A percentile compares a stretch with the other conserved stretches of the same genome.
Conservation (phyloP, 2,113 vertebrate genomes). For the Mandrillus leucophaeus region DNA sequence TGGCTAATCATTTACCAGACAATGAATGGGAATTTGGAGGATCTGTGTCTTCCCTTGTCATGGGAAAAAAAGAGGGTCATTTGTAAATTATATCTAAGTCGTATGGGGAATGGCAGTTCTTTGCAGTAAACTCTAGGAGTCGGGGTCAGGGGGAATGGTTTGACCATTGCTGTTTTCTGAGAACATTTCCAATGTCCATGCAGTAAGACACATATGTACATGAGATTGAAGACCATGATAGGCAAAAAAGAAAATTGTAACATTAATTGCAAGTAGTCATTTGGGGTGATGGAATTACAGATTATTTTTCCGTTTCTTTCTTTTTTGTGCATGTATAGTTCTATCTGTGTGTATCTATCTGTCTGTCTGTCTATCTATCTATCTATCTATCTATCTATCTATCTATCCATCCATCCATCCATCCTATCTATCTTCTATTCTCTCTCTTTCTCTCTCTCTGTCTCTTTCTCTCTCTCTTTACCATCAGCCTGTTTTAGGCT, state of each 20-base stretch:
- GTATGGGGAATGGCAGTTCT: not conserved
- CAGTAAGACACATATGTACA: accelerated
- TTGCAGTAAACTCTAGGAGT: not conserved
- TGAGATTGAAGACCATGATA: no score
- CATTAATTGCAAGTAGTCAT: not conserved
- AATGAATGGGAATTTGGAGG: not conserved
- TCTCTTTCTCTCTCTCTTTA: no score
- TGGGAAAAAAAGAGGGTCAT: no score
- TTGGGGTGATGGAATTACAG: not conserved
- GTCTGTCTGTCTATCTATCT: no score
- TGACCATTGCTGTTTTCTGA: accelerated
- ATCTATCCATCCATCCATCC: no score
- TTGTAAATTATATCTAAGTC: not conserved
- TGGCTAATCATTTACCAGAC: not conserved
- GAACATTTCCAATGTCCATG: not conserved
- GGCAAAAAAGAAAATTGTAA: not conserved
- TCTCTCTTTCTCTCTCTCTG: no score
- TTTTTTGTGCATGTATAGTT: no score
- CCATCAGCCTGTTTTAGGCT: not conserved
- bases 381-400: no score
- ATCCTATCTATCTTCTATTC: no score
- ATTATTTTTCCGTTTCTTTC: not conserved
- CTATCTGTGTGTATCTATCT: no score
- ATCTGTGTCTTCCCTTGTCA: not conserved
- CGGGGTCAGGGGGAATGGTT: accelerated